Evolutionary conservation across 2,113 vertebrate species (phyloP), one percentile per base, ranked within the genome.

Genomic region (Cariama cristata): DNA sequence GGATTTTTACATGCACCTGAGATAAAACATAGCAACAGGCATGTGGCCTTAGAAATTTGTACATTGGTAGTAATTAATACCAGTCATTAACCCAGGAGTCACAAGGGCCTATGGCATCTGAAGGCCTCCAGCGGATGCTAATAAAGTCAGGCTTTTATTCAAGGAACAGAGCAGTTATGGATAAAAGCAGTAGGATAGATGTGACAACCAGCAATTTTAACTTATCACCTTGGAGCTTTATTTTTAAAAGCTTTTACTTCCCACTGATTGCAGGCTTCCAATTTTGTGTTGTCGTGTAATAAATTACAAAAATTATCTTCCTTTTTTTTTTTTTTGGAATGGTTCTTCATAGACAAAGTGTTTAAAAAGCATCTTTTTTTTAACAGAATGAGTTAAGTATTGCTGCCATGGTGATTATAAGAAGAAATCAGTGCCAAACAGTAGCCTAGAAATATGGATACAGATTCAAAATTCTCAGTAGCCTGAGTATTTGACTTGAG

Each of bases 171-270:
- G 38, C 38, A 82, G 69, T 85, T 85, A 97, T n/a, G 62, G 84
- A 89, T 95, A 91, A 97, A 96, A 96, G 95, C 94, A 85, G 93
- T 73, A 88, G 83, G 86, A 96, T 72, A 88, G 84, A 96, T 90
- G 73, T 93, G 83, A 96, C 95, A 96, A 95, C 86, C 80, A 58
- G 91, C 80, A 96, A 97, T 97, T 97, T 96, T 95, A 97, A 91
- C 89, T 96, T 91, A 96, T 75, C 96, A 95, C 93, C 86, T 91
- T 87, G 86, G 42, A 96, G 89, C 69, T 91, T 91, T 94, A 94
- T 97, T 97, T 96, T 87, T 95, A 86, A 96, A 97, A 90, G 88
- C 93, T 96, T 97, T 97, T 97, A 96, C 91, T 96, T 97, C 96
- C 93, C 88, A 94, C 93, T 96, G 96, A 96, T 95, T 95, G 88